These are phyloP conservation scores for Noturus placidus DNA, from an alignment of 2,113 vertebrate genomes.

Conservation along the genomic window DNA sequence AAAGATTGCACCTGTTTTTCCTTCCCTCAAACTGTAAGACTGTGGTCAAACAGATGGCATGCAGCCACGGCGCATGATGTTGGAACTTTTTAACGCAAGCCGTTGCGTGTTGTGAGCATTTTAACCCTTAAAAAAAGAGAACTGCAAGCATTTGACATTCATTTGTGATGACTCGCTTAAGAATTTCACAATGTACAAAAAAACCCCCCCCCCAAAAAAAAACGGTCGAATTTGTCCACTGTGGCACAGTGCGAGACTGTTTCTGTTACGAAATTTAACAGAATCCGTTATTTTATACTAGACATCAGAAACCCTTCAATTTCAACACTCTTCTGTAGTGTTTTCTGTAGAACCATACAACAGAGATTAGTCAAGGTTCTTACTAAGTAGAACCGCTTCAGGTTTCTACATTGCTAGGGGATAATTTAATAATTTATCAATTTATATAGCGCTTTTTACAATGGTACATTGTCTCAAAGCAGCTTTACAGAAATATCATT, in stretches of 20 bases:
- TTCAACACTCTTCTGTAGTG: background rate
- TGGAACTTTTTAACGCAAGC: background rate
- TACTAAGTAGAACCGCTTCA: background rate
- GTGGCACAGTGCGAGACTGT: background rate
- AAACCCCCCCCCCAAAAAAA: background rate
- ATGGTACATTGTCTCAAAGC: no score
- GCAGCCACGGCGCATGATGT: background rate
- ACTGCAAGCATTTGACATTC: background rate
- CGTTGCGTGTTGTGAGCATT: background rate
- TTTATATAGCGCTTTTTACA: no score
- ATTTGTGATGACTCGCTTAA: conserved; percentile 20
- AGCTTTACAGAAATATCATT: no score
- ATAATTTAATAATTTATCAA: no score
- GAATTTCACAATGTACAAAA: background rate
- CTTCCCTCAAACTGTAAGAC: conserved; percentile 9
- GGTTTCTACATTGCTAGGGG: background rate
- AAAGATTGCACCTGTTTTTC: conserved; percentile 44
- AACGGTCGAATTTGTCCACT: background rate
- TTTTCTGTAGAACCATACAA: background rate
- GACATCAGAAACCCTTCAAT: background rate
- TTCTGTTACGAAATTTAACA: conserved; percentile 9
- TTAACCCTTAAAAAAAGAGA: background rate
- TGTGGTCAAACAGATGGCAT: conserved; percentile 15
- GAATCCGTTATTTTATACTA: background rate
- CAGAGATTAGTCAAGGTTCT: background rate